phyloP scores from a whole-genome alignment of 2,113 vertebrate species.

The Tenrec ecaudatus region DNA sequence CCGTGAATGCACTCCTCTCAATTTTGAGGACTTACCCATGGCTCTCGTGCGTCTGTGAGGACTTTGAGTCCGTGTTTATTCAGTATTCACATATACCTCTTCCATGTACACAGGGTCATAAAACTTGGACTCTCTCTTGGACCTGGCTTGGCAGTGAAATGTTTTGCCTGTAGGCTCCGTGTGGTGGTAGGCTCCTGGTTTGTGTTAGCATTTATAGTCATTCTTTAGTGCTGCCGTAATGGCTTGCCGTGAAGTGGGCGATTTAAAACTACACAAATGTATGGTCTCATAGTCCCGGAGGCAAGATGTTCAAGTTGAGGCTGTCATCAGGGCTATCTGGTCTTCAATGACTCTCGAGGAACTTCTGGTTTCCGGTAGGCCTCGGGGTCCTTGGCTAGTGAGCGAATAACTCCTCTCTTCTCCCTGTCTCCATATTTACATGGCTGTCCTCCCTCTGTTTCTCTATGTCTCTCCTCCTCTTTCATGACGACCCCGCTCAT shows the following conservation, averaged over 20 bases:
- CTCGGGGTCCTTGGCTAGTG: too few relatives aligned
- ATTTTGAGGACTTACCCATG: neutral
- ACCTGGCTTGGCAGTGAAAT: neutral
- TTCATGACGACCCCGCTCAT: neutral
- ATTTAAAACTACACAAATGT: neutral
- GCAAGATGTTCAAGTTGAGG: neutral
- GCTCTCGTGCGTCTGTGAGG: neutral
- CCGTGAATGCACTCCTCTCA: neutral
- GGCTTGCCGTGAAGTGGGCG: neutral
- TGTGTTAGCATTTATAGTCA: neutral
- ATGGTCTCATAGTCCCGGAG: neutral
- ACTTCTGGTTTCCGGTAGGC: neutral
- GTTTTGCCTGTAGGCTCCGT: neutral
- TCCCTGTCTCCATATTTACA: neutral
- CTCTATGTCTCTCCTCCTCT: neutral
- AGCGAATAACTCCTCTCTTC: neutral
- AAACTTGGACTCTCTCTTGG: neutral
- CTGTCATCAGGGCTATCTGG: neutral
- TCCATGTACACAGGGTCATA: too few relatives aligned
- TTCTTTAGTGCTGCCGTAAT: neutral
- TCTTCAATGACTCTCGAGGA: neutral
- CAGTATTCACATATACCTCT: neutral
- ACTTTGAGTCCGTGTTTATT: neutral
- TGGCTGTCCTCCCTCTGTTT: neutral
- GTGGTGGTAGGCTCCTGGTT: neutral